Conservation (phyloP, 2,113 vertebrate genomes). For the Zootoca vivipara region DNA sequence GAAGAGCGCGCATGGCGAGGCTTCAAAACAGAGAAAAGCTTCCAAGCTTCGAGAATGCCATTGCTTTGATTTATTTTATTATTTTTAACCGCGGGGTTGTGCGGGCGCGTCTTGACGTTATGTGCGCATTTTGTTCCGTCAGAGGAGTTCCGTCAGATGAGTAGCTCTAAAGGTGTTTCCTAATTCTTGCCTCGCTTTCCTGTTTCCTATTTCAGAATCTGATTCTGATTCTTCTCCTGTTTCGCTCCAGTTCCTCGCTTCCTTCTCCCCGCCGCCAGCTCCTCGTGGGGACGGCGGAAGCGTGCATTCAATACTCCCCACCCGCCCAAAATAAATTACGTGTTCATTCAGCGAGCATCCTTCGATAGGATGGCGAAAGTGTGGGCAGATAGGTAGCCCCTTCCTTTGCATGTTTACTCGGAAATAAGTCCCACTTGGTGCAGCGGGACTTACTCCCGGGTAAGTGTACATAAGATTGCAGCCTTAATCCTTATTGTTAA, state of each 20-base stretch:
- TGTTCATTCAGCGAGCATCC: too few relatives aligned
- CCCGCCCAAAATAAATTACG: neutral
- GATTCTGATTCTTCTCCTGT: too few relatives aligned
- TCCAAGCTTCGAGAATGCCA: neutral
- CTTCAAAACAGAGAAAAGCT: neutral
- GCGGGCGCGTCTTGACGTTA: neutral
- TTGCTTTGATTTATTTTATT: neutral
- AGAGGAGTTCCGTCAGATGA: too few relatives aligned
- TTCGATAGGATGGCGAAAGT: too few relatives aligned
- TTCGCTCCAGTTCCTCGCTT: neutral
- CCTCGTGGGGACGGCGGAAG: too few relatives aligned
- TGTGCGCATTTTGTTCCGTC: neutral
- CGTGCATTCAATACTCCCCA: neutral
- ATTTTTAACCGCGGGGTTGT: neutral
- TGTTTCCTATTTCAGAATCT: neutral
- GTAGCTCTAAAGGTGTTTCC: neutral
- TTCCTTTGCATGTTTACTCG: too few relatives aligned
- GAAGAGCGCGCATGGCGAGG: neutral
- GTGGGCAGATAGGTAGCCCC: too few relatives aligned
- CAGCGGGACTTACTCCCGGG: neutral
- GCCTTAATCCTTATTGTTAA: neutral
- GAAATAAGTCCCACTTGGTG: too few relatives aligned
- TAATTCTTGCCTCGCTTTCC: neutral
- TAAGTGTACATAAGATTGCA: neutral
- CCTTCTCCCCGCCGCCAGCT: too few relatives aligned